These are phyloP conservation scores for Rhinichthys osculus DNA, from an alignment of 2,797 vertebrate genomes.

Conservation along the genomic window DNA sequence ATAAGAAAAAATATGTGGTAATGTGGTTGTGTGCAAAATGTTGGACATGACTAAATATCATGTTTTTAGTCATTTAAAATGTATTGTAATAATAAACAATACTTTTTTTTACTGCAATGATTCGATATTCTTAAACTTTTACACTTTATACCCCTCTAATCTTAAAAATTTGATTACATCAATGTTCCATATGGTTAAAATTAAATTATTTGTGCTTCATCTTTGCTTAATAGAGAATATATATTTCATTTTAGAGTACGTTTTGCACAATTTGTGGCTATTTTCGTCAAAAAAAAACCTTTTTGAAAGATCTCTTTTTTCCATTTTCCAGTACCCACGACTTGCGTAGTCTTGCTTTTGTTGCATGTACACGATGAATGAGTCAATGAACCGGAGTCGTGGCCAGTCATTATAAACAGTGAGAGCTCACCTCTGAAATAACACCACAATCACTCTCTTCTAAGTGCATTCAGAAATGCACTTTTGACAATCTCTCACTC, in stretches of 20 bases:
- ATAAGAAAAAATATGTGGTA: neutral
- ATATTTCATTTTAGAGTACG: neutral
- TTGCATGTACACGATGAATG: slow-evolving; percentile 22
- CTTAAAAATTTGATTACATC: neutral
- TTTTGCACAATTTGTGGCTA: neutral
- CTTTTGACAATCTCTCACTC: neutral
- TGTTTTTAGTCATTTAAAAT: neutral
- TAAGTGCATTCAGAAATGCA: slow-evolving; percentile 22
- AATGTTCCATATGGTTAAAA: neutral
- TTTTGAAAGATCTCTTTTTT: neutral
- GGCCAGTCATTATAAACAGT: slow-evolving; percentile 36
- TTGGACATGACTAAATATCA: neutral
- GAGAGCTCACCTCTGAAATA: slow-evolving; percentile 7
- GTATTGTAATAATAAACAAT: neutral
- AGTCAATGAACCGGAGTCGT: slow-evolving; percentile 29
- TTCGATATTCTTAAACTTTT: neutral
- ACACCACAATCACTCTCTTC: slow-evolving; percentile 6
- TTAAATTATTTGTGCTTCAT: neutral
- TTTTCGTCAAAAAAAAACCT: neutral
- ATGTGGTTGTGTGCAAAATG: neutral
- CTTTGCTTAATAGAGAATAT: neutral
- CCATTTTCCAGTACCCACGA: neutral
- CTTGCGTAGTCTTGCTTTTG: slow-evolving; percentile 33
- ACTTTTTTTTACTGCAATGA: neutral
- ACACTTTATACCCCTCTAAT: neutral